Conservation (phyloP, 2,888 invertebrate species). For the Cheilosia soror region DNA sequence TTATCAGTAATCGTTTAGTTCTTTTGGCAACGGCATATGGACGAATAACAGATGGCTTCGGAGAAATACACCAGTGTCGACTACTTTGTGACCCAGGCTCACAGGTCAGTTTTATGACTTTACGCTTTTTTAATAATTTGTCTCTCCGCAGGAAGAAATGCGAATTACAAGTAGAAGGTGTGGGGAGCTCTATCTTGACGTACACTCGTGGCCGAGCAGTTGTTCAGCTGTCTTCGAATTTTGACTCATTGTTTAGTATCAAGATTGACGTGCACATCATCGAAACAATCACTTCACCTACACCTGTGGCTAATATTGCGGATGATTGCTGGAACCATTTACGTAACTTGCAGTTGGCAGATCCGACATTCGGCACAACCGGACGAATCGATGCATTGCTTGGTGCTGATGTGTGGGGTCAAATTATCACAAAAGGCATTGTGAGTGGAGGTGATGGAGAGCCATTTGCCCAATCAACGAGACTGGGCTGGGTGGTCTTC, state of each 20-base stretch:
- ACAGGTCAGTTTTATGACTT: constrained; percentile 57
- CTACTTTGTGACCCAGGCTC: constrained; percentile 58
- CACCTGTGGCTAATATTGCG: constrained; percentile 74
- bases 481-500: constrained; percentile 51
- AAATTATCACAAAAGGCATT: constrained; percentile 20
- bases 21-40: constrained; percentile 52
- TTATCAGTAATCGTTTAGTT: constrained; percentile 29
- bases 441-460: constrained; percentile 15
- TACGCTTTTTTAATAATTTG: constrained; percentile 48
- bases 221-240: constrained; percentile 14
- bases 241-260: constrained; percentile 3
- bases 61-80: constrained; percentile 42
- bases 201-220: constrained; percentile 28
- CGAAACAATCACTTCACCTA: constrained; percentile 23
- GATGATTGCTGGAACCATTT: constrained; percentile 66
- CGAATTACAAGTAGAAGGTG: constrained; percentile 41
- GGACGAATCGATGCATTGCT: constrained; percentile 42
- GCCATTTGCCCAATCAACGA: constrained; percentile 44
- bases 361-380: constrained; percentile 47
- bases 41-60: constrained; percentile 50
- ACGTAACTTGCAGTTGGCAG: constrained; percentile 66
- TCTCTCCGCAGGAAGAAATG: constrained; percentile 36
- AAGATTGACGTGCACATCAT: constrained; percentile 18
- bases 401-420: constrained; percentile 46
- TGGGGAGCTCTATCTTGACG: constrained; percentile 25